Conservation (phyloP, 2,888 invertebrate genomes). For the Branchipolynoe longqiensis region DNA sequence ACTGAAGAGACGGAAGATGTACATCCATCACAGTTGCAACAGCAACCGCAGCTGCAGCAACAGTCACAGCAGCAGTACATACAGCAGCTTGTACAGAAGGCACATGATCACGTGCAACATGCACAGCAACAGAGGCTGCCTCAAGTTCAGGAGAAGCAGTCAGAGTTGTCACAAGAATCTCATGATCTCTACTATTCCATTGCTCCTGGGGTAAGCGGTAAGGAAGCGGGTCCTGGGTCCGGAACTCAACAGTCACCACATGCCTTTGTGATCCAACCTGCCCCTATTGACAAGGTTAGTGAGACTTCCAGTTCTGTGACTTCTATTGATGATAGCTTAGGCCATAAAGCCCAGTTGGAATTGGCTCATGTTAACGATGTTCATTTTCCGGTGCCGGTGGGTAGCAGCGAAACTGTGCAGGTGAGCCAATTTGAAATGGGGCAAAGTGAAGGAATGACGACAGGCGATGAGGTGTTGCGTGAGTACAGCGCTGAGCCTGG, state of each 20-base stretch:
- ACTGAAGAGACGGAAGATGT: conserved; percentile 51
- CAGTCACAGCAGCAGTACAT: too few relatives aligned
- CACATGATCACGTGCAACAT: conserved; percentile 39
- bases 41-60: background rate
- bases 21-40: conserved; percentile 28
- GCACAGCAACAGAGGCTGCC: conserved; percentile 27
- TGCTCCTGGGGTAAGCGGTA: conserved; percentile 36
- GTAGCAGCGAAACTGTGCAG: background rate
- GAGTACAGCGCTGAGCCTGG: conserved; percentile 18
- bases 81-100: too few relatives aligned
- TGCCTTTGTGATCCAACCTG: conserved; percentile 48
- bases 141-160: background rate
- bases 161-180: conserved; percentile 41
- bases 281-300: conserved; percentile 51
- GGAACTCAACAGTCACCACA: conserved; percentile 3
- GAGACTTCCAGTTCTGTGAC: conserved; percentile 31
- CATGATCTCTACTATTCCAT: conserved; percentile 61
- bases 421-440: background rate
- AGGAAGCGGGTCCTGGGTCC: conserved; percentile 35
- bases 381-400: background rate
- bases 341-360: background rate
- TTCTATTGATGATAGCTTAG: conserved; percentile 34
- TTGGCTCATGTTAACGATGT: conserved; percentile 3
- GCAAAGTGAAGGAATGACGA: background rate
- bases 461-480: background rate